Evolutionary conservation across 2,797 vertebrate species (phyloP).

Genomic region (Gymnothorax javanicus): DNA sequence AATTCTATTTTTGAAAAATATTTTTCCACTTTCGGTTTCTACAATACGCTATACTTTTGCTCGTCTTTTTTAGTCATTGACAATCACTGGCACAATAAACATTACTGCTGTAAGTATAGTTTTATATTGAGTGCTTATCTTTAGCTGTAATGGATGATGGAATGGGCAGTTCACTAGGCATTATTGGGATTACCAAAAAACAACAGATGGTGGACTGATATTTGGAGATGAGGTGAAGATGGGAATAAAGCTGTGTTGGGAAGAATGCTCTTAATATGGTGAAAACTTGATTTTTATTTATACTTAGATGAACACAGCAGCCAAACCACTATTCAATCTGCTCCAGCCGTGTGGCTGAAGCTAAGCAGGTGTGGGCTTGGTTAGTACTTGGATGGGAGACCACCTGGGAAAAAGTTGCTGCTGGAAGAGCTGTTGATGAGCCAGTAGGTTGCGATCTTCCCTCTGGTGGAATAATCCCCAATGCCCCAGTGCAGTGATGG

Average conservation of each 20-base stretch:
- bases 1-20: conserved; percentile 1
- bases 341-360: too few relatives aligned
- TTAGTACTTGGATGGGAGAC: too few relatives aligned
- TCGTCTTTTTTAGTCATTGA: not conserved
- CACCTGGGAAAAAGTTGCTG: too few relatives aligned
- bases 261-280: not conserved
- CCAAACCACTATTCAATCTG: too few relatives aligned
- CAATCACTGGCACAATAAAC: not conserved
- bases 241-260: not conserved
- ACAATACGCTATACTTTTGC: conserved; percentile 31
- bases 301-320: not conserved
- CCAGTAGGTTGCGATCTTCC: too few relatives aligned
- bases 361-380: too few relatives aligned
- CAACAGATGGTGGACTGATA: not conserved
- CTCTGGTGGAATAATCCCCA: not conserved
- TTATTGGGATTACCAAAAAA: not conserved
- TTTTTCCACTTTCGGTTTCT: conserved; percentile 39
- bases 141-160: not conserved
- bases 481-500: not conserved
- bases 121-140: not conserved
- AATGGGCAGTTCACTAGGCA: not conserved
- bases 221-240: not conserved
- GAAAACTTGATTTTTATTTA: not conserved
- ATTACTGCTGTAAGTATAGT: conserved; percentile 16
- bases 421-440: too few relatives aligned